These are phyloP conservation scores for Drosophila quasianomalipes DNA, from an alignment of 2,888 invertebrate species.

Conservation along the genomic window DNA sequence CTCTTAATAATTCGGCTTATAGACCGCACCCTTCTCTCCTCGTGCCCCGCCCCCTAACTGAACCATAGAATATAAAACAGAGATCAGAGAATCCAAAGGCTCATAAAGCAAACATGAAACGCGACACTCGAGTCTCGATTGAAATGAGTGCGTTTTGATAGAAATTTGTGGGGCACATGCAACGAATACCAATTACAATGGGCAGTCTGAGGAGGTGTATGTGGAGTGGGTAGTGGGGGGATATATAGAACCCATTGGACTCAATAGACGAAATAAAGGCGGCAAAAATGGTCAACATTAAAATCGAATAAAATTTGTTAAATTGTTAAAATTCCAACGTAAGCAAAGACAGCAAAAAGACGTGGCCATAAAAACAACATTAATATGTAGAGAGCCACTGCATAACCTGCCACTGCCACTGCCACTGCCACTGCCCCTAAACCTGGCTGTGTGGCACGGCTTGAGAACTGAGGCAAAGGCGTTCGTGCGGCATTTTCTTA, in stretches of 20 bases:
- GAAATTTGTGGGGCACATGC: constrained; percentile 59
- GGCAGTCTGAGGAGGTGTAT: not conserved
- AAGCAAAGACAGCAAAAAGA: constrained; percentile 41
- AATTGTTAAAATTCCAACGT: constrained; percentile 64
- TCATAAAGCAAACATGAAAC: constrained; percentile 76
- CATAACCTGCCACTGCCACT: not conserved
- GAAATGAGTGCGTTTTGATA: constrained; percentile 75
- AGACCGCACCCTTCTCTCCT: not conserved
- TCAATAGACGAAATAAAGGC: constrained; percentile 52
- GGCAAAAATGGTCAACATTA: constrained; percentile 76
- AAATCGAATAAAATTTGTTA: constrained; percentile 72
- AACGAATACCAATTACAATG: constrained; percentile 52
- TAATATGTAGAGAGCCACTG: not conserved
- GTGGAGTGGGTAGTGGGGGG: rapidly evolving
- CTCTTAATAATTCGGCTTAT: not conserved
- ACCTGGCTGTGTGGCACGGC: constrained; percentile 45
- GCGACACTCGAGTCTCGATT: constrained; percentile 57
- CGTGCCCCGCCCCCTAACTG: not conserved
- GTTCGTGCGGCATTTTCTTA: not conserved
- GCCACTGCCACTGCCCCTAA: not conserved
- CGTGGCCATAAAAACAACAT: constrained; percentile 59
- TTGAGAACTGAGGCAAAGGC: constrained; percentile 46
- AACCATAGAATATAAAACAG: not conserved
- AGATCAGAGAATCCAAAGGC: constrained; percentile 3
- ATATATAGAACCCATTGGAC: constrained; percentile 19